A percentile compares a stretch with the other conserved stretches of the same genome.
Evolutionary conservation across 53 echinoderm and acorn worm species (phyloP).

Genomic region (Echinometra lucunter): DNA sequence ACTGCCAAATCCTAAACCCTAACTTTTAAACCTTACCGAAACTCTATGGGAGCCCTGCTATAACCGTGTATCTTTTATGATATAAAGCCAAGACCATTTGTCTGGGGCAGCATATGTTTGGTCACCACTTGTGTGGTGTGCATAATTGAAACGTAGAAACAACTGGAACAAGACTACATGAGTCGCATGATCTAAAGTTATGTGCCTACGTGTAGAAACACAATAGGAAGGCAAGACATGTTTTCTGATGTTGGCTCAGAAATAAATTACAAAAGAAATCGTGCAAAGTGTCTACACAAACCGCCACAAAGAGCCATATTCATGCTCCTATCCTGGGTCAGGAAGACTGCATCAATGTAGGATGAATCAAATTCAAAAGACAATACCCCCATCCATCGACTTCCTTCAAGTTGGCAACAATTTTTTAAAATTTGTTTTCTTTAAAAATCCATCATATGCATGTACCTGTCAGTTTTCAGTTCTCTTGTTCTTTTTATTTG

Average conservation of each 20-base stretch:
- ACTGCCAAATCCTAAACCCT: too few species aligned
- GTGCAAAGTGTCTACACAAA: slow-evolving; percentile 13
- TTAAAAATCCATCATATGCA: slow-evolving; percentile 38
- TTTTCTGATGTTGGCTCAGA: slow-evolving; percentile 26
- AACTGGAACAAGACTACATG: not conserved
- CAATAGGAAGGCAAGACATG: slow-evolving; percentile 13
- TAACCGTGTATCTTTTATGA: not conserved
- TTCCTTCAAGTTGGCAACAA: slow-evolving; percentile 36
- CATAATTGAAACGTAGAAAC: too few species aligned
- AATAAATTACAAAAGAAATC: slow-evolving; percentile 37
- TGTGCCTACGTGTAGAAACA: slow-evolving; percentile 51
- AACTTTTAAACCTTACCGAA: too few species aligned
- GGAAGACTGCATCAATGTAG: not conserved
- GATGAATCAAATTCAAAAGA: not conserved
- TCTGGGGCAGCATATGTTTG: too few species aligned
- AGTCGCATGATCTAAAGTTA: slow-evolving; percentile 8
- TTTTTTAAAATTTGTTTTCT: not conserved
- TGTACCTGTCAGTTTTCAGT: not conserved
- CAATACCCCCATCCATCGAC: slow-evolving; percentile 18
- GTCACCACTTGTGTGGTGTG: too few species aligned
- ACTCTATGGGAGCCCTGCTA: too few species aligned
- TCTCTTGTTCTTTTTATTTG: not conserved
- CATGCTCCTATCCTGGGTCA: slow-evolving; percentile 25
- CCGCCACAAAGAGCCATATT: slow-evolving; percentile 1
- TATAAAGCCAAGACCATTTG: too few species aligned